Evolutionary conservation across 2,113 vertebrate species (phyloP).

Genomic region (Dasyornis broadbenti): DNA sequence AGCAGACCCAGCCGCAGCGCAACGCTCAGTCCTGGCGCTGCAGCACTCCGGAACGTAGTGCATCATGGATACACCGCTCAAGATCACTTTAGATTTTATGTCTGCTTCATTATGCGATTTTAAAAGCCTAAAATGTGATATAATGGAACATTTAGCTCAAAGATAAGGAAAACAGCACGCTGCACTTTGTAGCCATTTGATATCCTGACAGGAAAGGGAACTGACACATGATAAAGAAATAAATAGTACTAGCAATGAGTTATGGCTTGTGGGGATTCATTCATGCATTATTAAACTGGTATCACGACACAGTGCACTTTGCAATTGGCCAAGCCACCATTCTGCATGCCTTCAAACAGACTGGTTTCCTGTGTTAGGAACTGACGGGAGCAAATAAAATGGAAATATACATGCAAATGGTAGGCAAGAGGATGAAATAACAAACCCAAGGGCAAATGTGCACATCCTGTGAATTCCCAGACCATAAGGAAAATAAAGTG

Average conservation of each 20-base stretch:
- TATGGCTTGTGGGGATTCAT: neutral
- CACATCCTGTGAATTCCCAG: neutral
- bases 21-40: neutral
- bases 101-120: neutral
- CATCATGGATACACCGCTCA: neutral
- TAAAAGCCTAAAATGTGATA: constrained; percentile 41
- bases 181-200: constrained; percentile 48
- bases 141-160: constrained; percentile 20
- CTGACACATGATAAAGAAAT: constrained; percentile 18
- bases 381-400: neutral
- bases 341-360: neutral
- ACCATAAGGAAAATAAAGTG: neutral
- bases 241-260: neutral
- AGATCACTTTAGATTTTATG: neutral
- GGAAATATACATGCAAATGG: neutral
- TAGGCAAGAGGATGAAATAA: neutral
- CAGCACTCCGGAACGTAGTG: neutral
- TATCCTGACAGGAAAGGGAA: constrained; percentile 49
- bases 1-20: neutral
- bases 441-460: constrained; percentile 14
- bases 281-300: constrained; percentile 14
- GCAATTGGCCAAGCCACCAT: constrained; percentile 17
- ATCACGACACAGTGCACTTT: neutral
- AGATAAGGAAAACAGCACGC: constrained; percentile 1
- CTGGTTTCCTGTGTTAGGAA: neutral